Evolutionary conservation across 2,797 vertebrate genomes (phyloP), one percentile per base, ranked within the genome.

Genomic region (Perodicticus potto): DNA sequence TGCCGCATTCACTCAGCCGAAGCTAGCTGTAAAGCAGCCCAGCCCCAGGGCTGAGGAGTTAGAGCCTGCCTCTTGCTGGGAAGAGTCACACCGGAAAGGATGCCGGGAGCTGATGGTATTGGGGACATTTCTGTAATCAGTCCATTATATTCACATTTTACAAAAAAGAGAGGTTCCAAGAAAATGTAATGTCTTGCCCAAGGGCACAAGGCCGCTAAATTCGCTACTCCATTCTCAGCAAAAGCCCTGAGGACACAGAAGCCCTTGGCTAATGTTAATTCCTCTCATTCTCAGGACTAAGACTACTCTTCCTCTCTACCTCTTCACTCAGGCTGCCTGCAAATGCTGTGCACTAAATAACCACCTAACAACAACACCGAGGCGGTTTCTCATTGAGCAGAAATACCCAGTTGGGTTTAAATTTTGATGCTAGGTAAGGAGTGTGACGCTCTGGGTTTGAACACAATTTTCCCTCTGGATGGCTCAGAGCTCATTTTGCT

Each of bases 61-160:
- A 12, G 25, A 10, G 5, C 45, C 65, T 53, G 10, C 12, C 7
- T 53, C 17, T 80, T 19, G 43, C 1, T 4, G 23, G 8, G 11
- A 57, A 61, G 63, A 16, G 14, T 6, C 49, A 19, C 13, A 3
- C 6, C 7, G 29, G 32, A 40, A 78, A 82, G 25, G 43, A 37
- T 10, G 1, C 7, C 27, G 3, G 5, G 1, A 70, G 12, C 20
- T 12, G 7, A 25, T 25, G 23, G 0, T 7, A 4, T 0, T 7
- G 61, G 19, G 27, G 34, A 14, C 43, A 14, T 29, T 32, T 37
- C 53, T 29, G 34, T 16, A 2, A 10, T 65, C 22, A 11, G 20
- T 34, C n/a, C 22, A 22, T 45, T 49, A 59, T 7, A n/a, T 37
- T 70, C 67, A 45, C 61, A 29, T 73, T 74, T 70, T 83, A 83